Evolutionary conservation across 2,113 vertebrate genomes (phyloP).

Genomic region (Engystomops pustulosus): DNA sequence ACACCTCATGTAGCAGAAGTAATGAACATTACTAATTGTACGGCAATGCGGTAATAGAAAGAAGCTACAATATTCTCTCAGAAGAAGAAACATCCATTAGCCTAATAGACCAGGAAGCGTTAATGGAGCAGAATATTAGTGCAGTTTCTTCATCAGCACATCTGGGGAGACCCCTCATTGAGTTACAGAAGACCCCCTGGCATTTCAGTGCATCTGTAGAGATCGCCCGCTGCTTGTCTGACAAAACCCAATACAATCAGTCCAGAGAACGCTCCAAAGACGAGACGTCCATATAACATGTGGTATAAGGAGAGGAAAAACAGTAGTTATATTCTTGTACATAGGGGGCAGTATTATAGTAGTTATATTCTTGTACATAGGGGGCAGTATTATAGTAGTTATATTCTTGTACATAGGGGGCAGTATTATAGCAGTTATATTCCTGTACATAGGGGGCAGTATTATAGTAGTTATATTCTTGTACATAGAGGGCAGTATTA

Average conservation of each 20-base stretch:
- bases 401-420: not conserved
- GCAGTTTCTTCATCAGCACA: not conserved
- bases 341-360: not conserved
- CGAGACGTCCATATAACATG: not conserved
- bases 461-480: not conserved
- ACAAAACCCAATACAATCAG: slow-evolving; percentile 12
- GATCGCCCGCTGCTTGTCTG: not conserved
- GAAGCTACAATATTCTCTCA: not conserved
- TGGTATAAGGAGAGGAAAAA: not conserved
- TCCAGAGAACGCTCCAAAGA: not conserved
- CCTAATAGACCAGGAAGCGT: not conserved
- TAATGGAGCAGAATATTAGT: not conserved
- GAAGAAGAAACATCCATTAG: not conserved
- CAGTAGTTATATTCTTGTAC: not conserved
- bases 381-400: slow-evolving; percentile 1
- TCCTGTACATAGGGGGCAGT: not conserved
- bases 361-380: slow-evolving; percentile 5
- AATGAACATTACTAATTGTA: not conserved
- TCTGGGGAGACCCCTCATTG: not conserved
- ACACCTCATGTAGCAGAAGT: not conserved
- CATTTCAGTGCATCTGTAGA: not conserved
- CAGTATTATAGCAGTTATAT: slow-evolving; percentile 1
- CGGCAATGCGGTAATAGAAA: not conserved
- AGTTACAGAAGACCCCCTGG: not conserved
- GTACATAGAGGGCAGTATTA: not conserved